These are phyloP conservation scores for Fulmarus glacialis DNA, from an alignment of 2,113 vertebrate genomes.

Conservation along the genomic window DNA sequence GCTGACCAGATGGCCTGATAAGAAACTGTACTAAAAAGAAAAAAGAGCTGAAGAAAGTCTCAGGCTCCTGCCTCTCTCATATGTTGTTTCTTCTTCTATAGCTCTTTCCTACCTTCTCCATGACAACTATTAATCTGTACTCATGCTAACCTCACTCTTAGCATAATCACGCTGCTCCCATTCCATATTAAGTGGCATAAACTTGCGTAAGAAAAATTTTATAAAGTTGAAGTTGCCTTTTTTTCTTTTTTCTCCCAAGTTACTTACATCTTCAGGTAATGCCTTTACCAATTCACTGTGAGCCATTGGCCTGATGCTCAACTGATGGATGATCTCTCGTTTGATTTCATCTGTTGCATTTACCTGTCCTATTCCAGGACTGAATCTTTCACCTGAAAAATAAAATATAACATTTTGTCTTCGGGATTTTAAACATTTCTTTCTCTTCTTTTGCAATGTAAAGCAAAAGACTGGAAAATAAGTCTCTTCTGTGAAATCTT, in stretches of 20 bases:
- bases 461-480: not conserved
- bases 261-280: conserved; percentile 94
- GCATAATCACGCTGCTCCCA: not conserved
- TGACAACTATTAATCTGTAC: not conserved
- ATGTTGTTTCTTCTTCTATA: not conserved
- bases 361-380: conserved; percentile 89
- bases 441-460: not conserved
- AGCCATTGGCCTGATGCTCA: conserved; percentile 95
- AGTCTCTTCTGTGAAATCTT: not conserved
- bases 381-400: conserved; percentile 89
- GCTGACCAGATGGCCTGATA: not conserved
- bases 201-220: not conserved
- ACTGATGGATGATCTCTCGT: conserved; percentile 94
- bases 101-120: not conserved
- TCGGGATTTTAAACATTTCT: not conserved
- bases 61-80: not conserved
- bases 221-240: not conserved
- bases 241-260: not conserved
- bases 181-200: not conserved
- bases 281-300: conserved; percentile 97
- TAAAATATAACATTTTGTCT: not conserved
- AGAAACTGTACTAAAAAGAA: not conserved
- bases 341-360: conserved; percentile 88
- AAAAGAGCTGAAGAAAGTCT: not conserved
- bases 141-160: not conserved